phyloP scores from a whole-genome alignment of 2,113 vertebrate genomes.

The Neolamprologus tretocephalus region DNA sequence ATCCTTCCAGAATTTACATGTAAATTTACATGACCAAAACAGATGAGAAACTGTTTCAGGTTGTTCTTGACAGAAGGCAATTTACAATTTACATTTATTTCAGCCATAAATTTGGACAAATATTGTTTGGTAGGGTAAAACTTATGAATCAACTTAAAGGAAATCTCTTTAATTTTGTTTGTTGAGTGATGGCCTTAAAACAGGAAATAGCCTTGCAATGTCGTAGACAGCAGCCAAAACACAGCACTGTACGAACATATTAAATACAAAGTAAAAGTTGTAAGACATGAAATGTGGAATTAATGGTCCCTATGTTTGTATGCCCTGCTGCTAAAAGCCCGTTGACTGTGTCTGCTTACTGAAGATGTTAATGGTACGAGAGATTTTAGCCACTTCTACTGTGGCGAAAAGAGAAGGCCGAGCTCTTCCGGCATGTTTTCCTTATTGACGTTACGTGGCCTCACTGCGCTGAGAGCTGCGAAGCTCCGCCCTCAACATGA shows the following conservation, averaged over 20 bases:
- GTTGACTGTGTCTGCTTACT: background rate
- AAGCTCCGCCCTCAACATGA: slow-evolving; percentile 18
- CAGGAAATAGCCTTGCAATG: background rate
- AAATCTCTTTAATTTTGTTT: too few relatives aligned
- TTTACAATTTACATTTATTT: too few relatives aligned
- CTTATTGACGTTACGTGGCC: background rate
- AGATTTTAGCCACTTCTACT: background rate
- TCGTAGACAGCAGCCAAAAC: background rate
- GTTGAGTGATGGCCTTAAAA: background rate
- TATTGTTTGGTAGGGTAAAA: too few relatives aligned
- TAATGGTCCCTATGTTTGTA: background rate
- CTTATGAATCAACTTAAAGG: too few relatives aligned
- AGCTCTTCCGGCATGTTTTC: background rate
- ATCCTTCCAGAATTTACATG: too few relatives aligned
- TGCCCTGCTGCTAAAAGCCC: background rate
- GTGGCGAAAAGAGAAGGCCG: background rate
- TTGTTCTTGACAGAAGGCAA: too few relatives aligned
- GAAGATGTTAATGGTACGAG: background rate
- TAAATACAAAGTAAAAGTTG: background rate
- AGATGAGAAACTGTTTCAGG: too few relatives aligned
- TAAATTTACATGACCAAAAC: too few relatives aligned
- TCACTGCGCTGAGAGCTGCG: background rate
- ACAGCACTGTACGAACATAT: background rate
- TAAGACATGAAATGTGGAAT: background rate
- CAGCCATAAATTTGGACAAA: too few relatives aligned